These are phyloP conservation scores for Tenthredo scrophulariae DNA, from an alignment of 2,888 invertebrate genomes.

Conservation along the genomic window DNA sequence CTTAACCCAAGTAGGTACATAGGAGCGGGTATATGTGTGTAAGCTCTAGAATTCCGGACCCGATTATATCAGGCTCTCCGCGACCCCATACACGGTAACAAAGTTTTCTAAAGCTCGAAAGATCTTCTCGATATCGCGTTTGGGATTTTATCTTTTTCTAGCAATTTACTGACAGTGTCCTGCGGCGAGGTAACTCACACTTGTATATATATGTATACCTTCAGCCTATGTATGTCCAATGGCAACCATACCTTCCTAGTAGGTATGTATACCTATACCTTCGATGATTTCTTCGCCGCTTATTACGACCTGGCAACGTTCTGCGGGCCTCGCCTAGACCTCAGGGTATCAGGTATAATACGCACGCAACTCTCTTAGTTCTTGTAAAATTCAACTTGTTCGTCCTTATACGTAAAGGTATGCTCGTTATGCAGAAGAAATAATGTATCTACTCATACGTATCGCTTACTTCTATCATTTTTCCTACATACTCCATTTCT, in stretches of 20 bases:
- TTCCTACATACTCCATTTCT: not conserved
- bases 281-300: constrained; percentile 57
- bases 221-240: not conserved
- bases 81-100: constrained; percentile 25
- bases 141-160: constrained; percentile 57
- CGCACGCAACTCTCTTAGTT: constrained; percentile 18
- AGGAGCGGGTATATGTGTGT: not conserved
- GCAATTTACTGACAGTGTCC: constrained; percentile 64
- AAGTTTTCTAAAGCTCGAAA: constrained; percentile 29
- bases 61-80: constrained; percentile 9
- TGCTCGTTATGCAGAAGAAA: constrained; percentile 10
- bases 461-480: not conserved
- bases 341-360: constrained; percentile 41
- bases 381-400: constrained; percentile 29
- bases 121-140: constrained; percentile 50
- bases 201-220: constrained; percentile 1
- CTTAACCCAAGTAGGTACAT: not conserved
- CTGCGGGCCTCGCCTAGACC: constrained; percentile 37
- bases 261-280: constrained; percentile 60
- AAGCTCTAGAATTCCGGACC: not conserved
- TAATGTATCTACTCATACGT: constrained; percentile 9
- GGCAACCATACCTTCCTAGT: constrained; percentile 43
- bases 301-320: constrained; percentile 10
- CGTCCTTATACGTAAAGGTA: constrained; percentile 19
- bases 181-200: constrained; percentile 57